Percentiles rank a stretch among this genome's conserved stretches.
Evolutionary conservation across 1,140 invertebrate species (phyloP).

Genomic region (Atta cephalotes): DNA sequence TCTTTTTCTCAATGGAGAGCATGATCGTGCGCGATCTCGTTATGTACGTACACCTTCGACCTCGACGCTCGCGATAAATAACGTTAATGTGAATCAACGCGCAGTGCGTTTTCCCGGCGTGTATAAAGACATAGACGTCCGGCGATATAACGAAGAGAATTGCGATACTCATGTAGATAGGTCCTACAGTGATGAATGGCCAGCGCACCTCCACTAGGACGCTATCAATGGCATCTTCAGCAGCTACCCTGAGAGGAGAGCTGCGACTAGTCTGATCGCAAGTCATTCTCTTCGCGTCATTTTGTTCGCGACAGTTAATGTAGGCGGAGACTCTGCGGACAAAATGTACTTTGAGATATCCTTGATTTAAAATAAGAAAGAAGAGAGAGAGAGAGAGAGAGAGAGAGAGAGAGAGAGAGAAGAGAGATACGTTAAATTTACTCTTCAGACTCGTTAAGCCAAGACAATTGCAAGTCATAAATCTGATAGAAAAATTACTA

Average conservation of each 20-base stretch:
- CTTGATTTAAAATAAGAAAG: slow-evolving; percentile 5
- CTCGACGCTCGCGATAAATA: slow-evolving; percentile 31
- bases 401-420: too few relatives aligned
- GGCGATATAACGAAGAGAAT: slow-evolving; percentile 74
- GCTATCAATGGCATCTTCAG: slow-evolving; percentile 75
- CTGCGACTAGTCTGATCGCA: slow-evolving; percentile 63
- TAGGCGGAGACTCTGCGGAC: neutral
- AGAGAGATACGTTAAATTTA: neutral
- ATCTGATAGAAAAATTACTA: neutral
- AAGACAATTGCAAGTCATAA: slow-evolving; percentile 24
- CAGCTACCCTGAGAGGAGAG: slow-evolving; percentile 49
- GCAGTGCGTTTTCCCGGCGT: neutral
- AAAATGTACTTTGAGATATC: slow-evolving; percentile 6
- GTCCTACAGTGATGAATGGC: slow-evolving; percentile 74
- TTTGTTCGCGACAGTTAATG: slow-evolving; percentile 12
- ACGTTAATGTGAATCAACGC: slow-evolving; percentile 40
- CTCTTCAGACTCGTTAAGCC: neutral
- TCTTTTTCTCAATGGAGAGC: neutral
- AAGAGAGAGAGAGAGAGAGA: too few relatives aligned
- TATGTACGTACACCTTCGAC: slow-evolving; percentile 5
- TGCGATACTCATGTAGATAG: slow-evolving; percentile 73
- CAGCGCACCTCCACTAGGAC: slow-evolving; percentile 67
- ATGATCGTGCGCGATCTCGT: neutral
- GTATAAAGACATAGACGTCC: slow-evolving; percentile 72
- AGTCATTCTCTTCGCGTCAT: slow-evolving; percentile 67